Conservation (phyloP, 2,888 invertebrate genomes). For the Netelia fuscicornis region DNA sequence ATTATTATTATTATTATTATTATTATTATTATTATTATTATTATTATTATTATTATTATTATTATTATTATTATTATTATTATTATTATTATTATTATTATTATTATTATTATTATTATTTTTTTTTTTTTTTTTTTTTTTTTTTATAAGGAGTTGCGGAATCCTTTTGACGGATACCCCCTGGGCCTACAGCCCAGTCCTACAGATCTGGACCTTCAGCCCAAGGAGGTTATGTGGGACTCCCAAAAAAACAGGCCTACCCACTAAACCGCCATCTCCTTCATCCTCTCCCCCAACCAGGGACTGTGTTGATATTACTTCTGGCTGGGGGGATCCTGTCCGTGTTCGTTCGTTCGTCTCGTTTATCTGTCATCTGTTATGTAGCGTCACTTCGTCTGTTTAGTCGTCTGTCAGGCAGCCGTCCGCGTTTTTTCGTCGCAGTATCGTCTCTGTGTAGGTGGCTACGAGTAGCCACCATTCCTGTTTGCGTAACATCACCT, state of each 20-base stretch:
- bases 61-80: too few species aligned
- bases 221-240: slow-evolving; percentile 7
- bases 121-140: neutral
- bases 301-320: slow-evolving; percentile 48
- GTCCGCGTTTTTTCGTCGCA: slow-evolving; percentile 4
- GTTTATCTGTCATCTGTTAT: neutral
- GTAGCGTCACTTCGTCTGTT: neutral
- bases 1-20: too few species aligned
- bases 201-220: neutral
- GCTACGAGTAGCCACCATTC: slow-evolving; percentile 5
- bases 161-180: slow-evolving; percentile 6
- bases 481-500: slow-evolving; percentile 28
- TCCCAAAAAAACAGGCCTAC: slow-evolving; percentile 7
- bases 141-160: slow-evolving; percentile 83
- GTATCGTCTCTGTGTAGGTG: slow-evolving; percentile 18
- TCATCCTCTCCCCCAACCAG: slow-evolving; percentile 33
- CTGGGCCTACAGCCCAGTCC: neutral
- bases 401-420: slow-evolving; percentile 12
- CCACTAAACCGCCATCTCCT: slow-evolving; percentile 48
- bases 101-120: too few species aligned
- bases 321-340: slow-evolving; percentile 42
- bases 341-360: slow-evolving; percentile 16
- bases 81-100: too few species aligned
- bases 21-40: too few species aligned
- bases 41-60: too few species aligned